phyloP scores from a whole-genome alignment of 2,888 invertebrate species.

The Ceriagrion tenellum region DNA sequence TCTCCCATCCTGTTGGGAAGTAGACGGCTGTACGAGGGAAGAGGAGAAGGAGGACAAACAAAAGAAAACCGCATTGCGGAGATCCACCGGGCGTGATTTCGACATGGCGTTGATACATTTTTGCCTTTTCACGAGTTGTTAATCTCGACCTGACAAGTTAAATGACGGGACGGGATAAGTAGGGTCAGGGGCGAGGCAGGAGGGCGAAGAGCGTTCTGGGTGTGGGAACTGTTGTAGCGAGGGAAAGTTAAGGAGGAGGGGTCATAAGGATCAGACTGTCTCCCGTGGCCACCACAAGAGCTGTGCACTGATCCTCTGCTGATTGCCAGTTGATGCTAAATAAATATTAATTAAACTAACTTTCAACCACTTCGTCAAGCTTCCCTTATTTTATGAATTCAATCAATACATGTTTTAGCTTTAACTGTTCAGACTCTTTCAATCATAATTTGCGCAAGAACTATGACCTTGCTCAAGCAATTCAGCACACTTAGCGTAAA shows the following conservation, averaged over 20 bases:
- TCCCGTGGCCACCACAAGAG: not conserved
- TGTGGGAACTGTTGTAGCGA: not conserved
- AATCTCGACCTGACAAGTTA: conserved; percentile 41
- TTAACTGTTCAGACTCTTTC: no score
- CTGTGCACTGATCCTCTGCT: no score
- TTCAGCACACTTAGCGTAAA: no score
- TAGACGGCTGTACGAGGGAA: not conserved
- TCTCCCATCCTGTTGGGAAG: not conserved
- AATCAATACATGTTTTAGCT: no score
- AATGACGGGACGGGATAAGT: conserved; percentile 34
- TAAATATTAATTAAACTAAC: no score
- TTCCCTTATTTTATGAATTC: no score
- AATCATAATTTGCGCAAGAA: no score
- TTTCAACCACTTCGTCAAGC: no score
- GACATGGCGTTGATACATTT: conserved; percentile 47
- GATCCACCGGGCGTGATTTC: conserved; percentile 36
- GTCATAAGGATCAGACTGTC: not conserved
- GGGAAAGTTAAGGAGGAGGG: not conserved
- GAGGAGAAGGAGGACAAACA: conserved; percentile 14
- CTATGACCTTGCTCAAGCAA: no score
- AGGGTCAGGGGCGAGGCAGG: not conserved
- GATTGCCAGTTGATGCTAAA: no score
- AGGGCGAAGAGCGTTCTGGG: not conserved
- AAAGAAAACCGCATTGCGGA: conserved; percentile 18
- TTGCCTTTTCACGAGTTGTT: conserved; percentile 53